These are phyloP conservation scores for Drosophila carrolli DNA, from an alignment of 1,140 invertebrate genomes.

Conservation along the genomic window DNA sequence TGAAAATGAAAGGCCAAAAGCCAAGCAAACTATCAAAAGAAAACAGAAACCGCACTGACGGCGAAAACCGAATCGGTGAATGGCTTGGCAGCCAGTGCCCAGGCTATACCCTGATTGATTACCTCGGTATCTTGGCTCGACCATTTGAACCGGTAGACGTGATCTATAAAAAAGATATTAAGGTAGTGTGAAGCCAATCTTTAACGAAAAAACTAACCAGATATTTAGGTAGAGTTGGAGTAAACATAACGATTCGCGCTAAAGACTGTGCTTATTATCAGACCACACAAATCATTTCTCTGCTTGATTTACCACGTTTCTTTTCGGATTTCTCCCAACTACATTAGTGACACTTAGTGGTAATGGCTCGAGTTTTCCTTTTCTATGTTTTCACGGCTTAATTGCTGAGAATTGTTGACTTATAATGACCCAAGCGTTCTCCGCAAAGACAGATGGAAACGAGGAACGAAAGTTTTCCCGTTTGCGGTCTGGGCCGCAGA, in stretches of 20 bases:
- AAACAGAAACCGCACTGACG: constrained; percentile 27
- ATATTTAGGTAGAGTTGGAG: not conserved
- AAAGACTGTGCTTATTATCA: constrained; percentile 13
- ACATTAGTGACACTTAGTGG: constrained; percentile 31
- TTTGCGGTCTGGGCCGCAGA: constrained; percentile 21
- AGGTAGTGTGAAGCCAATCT: too few species aligned
- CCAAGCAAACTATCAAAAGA: constrained; percentile 50
- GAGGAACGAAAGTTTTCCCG: constrained; percentile 23
- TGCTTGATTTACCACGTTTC: constrained; percentile 11
- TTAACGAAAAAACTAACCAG: too few species aligned
- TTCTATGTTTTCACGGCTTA: constrained; percentile 33
- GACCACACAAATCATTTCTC: not conserved
- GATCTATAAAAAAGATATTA: too few species aligned
- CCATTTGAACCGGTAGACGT: too few species aligned
- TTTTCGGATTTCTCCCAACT: constrained; percentile 27
- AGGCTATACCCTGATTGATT: not conserved
- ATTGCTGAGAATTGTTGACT: constrained; percentile 40
- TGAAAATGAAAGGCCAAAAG: constrained; percentile 77
- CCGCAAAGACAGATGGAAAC: constrained; percentile 21
- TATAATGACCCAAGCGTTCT: constrained; percentile 23
- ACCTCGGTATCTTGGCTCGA: too few species aligned
- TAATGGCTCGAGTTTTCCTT: constrained; percentile 32
- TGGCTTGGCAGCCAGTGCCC: constrained; percentile 29
- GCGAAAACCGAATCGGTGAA: constrained; percentile 29
- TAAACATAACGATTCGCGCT: not conserved